Evolutionary conservation across 1,140 invertebrate species (phyloP).

Genomic region (Camponotus vicinus): DNA sequence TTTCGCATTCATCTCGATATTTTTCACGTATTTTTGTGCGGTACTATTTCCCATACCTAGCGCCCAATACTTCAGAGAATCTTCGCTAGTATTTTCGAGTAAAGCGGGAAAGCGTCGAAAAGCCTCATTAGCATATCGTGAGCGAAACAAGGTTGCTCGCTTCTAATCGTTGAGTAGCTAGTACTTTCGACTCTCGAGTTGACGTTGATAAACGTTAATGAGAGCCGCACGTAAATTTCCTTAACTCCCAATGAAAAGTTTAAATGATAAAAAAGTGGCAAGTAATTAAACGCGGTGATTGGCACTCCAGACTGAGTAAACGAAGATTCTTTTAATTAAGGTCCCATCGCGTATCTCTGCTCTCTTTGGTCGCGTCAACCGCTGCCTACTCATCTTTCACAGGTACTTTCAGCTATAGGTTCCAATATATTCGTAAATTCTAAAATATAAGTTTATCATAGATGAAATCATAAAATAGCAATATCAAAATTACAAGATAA

Average conservation of each 20-base stretch:
- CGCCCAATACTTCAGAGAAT: too few relatives aligned
- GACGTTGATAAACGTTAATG: conserved; percentile 74
- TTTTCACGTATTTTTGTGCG: too few relatives aligned
- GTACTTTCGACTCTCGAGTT: not conserved
- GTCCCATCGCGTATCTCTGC: conserved; percentile 48
- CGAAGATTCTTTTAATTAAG: conserved; percentile 75
- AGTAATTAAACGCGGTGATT: conserved; percentile 74
- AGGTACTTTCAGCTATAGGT: conserved; percentile 12
- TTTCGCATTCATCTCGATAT: too few relatives aligned
- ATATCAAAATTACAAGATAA: not conserved
- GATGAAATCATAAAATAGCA: not conserved
- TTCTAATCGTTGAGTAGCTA: conserved; percentile 58
- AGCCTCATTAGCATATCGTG: conserved; percentile 55
- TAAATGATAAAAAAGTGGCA: conserved; percentile 72
- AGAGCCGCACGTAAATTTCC: conserved; percentile 61
- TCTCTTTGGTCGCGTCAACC: conserved; percentile 42
- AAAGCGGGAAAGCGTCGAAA: conserved; percentile 7
- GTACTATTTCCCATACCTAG: too few relatives aligned
- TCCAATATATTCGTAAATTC: conserved; percentile 1
- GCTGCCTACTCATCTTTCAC: conserved; percentile 38
- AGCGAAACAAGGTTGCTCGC: conserved; percentile 60
- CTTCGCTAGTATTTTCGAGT: too few relatives aligned
- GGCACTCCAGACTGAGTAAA: conserved; percentile 67
- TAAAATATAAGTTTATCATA: not conserved
- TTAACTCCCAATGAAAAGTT: conserved; percentile 69